Evolutionary conservation across 1,140 invertebrate species (phyloP), one percentile per base, ranked within the genome.

Genomic region (Microplitis mediator): DNA sequence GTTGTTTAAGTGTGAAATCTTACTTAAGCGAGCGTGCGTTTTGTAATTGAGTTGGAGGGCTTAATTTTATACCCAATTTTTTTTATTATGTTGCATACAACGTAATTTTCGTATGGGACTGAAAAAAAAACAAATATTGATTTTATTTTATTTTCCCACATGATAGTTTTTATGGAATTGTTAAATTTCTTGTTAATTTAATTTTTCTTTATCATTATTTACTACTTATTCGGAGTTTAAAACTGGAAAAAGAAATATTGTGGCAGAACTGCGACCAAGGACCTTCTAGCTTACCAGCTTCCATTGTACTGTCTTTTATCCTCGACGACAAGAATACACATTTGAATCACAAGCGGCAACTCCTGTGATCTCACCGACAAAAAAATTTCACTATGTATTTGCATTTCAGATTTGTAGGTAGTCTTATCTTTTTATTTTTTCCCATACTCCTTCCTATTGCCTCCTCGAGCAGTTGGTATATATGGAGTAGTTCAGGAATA

Each of bases 241-340:
- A 70, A 39, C 31, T 70, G 45, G 14, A 52, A 16, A 63, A 62
- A 62, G 35, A 62, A 70, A 35, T 35, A 56, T 9, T 52, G 4
- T 4, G 45, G 32, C 66, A 52, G 13, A 34, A 63, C 32, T 51
- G 70, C 75, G 75, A 75, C 73, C 72, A 78, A 78, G 73, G 75
- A 71, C 75, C 73, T 72, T 78, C 75, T 74, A 76, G 23, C 13
- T 66, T 68, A 69, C 67, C 65, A 62, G 58, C 73, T 66, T 61
- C 79, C 75, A 80, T 80, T 80, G 79, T 80, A 80, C 75, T 80
- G 79, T 80, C 78, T 61, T 79, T 80, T 79, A 79, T 74, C 68
- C 74, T 60, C 66, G 36, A 62, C 65, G 73, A 74, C 61, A 50
- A 62, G 54, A 35, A 66, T 65, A 76, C 77, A 71, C 73, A 80